Base-by-base conservation (phyloP, 2,797 vertebrate genomes). In the Gymnodraco acuticeps region DNA sequence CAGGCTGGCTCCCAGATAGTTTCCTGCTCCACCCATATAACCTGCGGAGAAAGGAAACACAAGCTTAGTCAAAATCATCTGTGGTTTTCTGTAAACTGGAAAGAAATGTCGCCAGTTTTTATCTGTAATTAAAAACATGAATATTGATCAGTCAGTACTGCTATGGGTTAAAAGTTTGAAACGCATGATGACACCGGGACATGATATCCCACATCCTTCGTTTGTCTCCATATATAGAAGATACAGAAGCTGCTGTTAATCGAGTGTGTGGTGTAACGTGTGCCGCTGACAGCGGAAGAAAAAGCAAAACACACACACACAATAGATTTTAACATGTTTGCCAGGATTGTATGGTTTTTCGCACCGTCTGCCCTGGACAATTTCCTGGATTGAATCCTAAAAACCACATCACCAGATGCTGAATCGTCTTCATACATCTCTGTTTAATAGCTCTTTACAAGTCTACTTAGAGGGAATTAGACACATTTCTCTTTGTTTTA, bases 1-100 rank as follows among this genome's bases (percentile, higher is more conserved):
- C 60, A 90, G 78, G 7, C 59, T 77, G 1, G 87, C 86, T 64
- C 94, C 94, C 53, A 83, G 82, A 64, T 94, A 94, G 66, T 80
- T 88, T 23, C 92, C 92, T 5, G 86, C 73, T 62, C 92, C 93
- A 19, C 80, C 85, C 0, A 75, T 13, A 14, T 94, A 95, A 55
- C 94, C 95, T 96, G 89, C 8, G 38, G 52, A 82, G 71, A 45
- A 89, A 85, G 76, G 63, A 31, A 47, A 59, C 63, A 81, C 69
- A 51, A 42, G 13, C 0, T 69, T 38, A 78, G 54, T 27, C 12
- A 41, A 60, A 78, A 33, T 23, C n/a, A 5, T 14, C 20, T 8
- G 17, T 16, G 62, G 70, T 51, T 52, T 19, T 52, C 33, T 66
- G 10, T 46, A 20, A 23, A 16, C 19, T 51, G 31, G 60, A 70